Conservation (phyloP, 2,113 vertebrate genomes). For the Alethe castanea region DNA sequence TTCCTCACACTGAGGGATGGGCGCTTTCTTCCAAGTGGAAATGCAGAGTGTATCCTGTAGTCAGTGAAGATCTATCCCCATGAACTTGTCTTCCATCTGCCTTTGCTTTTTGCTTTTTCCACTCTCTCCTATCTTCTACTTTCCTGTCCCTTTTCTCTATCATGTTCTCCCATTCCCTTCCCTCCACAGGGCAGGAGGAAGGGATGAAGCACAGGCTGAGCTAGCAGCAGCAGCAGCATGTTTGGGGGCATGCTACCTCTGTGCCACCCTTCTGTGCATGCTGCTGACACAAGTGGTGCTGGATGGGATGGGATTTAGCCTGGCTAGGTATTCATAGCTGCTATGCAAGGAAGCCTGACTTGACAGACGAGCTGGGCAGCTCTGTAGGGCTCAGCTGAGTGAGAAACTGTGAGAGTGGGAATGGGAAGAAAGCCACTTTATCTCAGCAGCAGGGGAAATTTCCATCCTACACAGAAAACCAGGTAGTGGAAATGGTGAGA, state of each 20-base stretch:
- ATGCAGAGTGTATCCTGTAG: not conserved
- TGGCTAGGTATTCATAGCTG: not conserved
- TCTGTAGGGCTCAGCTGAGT: not conserved
- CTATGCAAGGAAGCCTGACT: not conserved
- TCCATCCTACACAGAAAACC: not conserved
- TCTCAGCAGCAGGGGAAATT: not conserved
- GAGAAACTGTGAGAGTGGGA: not conserved
- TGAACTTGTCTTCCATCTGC: not conserved
- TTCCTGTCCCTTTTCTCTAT: not conserved
- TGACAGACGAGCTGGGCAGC: not conserved
- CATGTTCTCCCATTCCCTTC: not conserved
- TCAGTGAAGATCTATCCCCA: not conserved
- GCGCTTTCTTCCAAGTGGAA: not conserved
- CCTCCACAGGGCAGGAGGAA: not conserved
- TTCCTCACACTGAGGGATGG: not conserved
- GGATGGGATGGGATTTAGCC: not conserved
- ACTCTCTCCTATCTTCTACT: rapidly evolving
- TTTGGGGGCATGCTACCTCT: not conserved
- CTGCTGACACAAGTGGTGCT: not conserved
- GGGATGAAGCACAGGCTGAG: not conserved
- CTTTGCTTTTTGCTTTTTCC: not conserved
- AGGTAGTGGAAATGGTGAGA: not conserved
- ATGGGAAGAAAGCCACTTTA: not conserved
- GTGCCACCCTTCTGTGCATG: not conserved
- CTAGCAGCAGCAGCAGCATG: not conserved